phyloP scores from a whole-genome alignment of 2,797 vertebrate genomes.

The Tenualosa thibaudeaui region DNA sequence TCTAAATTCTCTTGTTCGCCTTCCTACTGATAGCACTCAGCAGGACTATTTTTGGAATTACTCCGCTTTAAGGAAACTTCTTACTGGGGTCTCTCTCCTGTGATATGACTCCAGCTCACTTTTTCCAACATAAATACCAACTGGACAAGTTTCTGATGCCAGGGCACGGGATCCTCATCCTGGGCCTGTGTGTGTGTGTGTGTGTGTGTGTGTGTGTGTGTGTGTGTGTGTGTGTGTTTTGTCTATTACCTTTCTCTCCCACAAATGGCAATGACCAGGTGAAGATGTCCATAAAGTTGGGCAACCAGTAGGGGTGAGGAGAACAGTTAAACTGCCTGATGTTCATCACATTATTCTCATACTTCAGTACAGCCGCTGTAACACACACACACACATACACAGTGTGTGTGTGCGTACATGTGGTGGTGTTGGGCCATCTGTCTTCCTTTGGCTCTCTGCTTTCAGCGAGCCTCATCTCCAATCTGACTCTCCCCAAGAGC shows the following conservation, averaged over 20 bases:
- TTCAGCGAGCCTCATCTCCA: not conserved
- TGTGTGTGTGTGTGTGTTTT: not conserved
- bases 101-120: not conserved
- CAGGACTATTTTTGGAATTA: too few species aligned
- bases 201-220: not conserved
- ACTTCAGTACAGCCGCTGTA: slow-evolving; percentile 89
- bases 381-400: slow-evolving; percentile 21
- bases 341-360: slow-evolving; percentile 93
- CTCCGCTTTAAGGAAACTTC: not conserved
- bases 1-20: too few species aligned
- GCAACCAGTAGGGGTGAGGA: slow-evolving; percentile 89
- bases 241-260: slow-evolving; percentile 83
- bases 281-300: slow-evolving; percentile 92
- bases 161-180: not conserved
- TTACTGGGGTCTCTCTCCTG: not conserved
- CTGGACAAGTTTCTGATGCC: not conserved
- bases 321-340: slow-evolving; percentile 91
- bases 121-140: slow-evolving; percentile 14
- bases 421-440: not conserved
- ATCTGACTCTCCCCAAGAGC: not conserved
- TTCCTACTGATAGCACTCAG: too few species aligned
- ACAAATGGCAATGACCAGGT: slow-evolving; percentile 90
- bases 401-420: not conserved
- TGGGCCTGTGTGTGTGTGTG: too few species aligned
- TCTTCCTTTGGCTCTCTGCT: not conserved